These are phyloP conservation scores for Hylyphantes graminicola DNA, from an alignment of 1,140 invertebrate species.

Conservation along the genomic window DNA sequence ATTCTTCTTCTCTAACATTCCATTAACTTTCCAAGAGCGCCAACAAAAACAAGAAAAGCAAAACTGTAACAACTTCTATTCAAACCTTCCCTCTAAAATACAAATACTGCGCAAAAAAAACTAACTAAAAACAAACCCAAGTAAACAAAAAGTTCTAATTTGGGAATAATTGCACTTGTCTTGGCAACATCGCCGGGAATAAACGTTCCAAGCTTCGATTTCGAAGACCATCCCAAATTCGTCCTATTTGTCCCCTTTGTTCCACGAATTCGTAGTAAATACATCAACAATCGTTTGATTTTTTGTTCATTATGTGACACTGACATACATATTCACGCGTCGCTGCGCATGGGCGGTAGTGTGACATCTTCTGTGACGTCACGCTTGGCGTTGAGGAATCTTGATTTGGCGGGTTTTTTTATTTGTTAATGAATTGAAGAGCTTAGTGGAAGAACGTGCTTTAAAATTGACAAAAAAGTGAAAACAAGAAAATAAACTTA, in stretches of 20 bases:
- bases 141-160: constrained; percentile 3
- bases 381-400: not conserved
- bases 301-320: constrained; percentile 42
- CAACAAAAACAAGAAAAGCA: too few relatives aligned
- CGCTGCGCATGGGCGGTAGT: constrained; percentile 34
- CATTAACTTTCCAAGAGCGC: too few relatives aligned
- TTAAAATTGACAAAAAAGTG: too few relatives aligned
- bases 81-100: too few relatives aligned
- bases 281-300: constrained; percentile 22
- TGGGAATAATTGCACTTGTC: too few relatives aligned
- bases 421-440: not conserved
- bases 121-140: too few relatives aligned
- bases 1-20: too few relatives aligned
- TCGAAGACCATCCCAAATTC: constrained; percentile 5
- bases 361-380: constrained; percentile 42
- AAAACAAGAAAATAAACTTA: too few relatives aligned
- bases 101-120: too few relatives aligned
- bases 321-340: constrained; percentile 46
- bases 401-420: not conserved
- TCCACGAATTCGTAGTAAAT: constrained; percentile 5
- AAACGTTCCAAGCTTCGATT: constrained; percentile 36
- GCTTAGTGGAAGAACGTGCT: too few relatives aligned
- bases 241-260: constrained; percentile 34
- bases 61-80: too few relatives aligned
- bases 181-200: not conserved